These are phyloP conservation scores for Meteorus cinctellus DNA, from an alignment of 2,888 invertebrate genomes.

Conservation along the genomic window DNA sequence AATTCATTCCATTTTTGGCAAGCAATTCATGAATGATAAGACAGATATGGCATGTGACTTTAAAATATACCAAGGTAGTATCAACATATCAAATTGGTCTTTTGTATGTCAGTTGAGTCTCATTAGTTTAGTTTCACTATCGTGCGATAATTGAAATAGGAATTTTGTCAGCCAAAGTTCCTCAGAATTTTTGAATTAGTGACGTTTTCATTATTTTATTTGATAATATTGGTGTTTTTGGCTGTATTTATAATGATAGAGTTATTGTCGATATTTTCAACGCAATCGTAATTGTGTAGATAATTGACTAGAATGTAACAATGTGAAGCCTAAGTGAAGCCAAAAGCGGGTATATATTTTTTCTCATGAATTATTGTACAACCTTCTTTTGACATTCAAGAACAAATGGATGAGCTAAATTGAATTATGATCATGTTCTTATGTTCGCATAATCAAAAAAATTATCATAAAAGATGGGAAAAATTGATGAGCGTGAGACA, in stretches of 20 bases:
- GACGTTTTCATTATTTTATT: background rate
- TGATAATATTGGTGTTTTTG: background rate
- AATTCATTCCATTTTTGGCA: background rate
- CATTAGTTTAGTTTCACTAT: slow-evolving; percentile 20
- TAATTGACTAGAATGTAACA: background rate
- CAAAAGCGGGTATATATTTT: background rate
- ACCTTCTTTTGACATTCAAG: background rate
- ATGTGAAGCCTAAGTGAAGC: background rate
- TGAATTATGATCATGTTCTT: background rate
- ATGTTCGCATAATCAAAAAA: background rate
- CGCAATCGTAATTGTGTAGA: background rate
- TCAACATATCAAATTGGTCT: slow-evolving; percentile 18
- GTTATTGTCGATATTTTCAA: background rate
- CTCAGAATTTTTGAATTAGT: no score
- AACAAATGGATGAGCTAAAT: background rate
- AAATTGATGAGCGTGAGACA: background rate
- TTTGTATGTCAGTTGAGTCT: slow-evolving; percentile 22
- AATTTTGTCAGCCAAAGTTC: background rate
- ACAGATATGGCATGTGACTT: slow-evolving; percentile 5
- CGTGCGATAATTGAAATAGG: background rate
- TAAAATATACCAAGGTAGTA: background rate
- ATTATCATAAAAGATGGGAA: background rate
- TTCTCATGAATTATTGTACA: background rate
- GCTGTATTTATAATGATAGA: background rate
- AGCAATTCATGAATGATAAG: slow-evolving; percentile 15